Evolutionary conservation across 2,113 vertebrate genomes (phyloP).

Genomic region (Ammospiza nelsoni): DNA sequence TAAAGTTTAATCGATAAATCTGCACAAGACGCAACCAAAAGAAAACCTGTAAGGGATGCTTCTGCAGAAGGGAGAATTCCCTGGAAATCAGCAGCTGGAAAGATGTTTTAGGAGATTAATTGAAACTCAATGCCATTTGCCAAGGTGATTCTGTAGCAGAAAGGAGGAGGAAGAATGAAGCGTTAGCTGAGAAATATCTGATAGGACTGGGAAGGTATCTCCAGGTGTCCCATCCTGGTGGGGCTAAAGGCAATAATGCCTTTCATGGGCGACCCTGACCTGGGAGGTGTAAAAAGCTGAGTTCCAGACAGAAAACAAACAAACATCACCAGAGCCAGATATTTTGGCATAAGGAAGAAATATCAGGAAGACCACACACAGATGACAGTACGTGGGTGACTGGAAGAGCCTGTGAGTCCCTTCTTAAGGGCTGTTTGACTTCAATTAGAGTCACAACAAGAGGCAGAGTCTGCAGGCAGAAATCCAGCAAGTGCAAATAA

Average conservation of each 20-base stretch:
- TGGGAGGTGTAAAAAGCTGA: not conserved
- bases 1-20: not conserved
- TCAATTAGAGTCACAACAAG: not conserved
- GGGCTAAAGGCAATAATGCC: not conserved
- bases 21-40: not conserved
- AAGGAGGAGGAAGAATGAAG: not conserved
- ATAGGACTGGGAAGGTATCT: not conserved
- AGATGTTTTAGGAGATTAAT: not conserved
- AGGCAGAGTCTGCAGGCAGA: not conserved
- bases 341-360: not conserved
- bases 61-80: not conserved
- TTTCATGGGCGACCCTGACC: not conserved
- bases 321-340: not conserved
- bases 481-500: not conserved
- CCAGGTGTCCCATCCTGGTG: too few species aligned
- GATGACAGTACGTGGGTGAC: not conserved
- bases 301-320: not conserved
- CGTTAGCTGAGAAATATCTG: not conserved
- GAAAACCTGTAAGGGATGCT: not conserved
- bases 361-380: not conserved
- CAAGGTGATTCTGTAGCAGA: not conserved
- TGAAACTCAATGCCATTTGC: not conserved
- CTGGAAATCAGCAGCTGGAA: not conserved
- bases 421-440: not conserved
- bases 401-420: not conserved